Conservation (phyloP, 2,888 invertebrate genomes). For the Chrysopilus asiliformis region DNA sequence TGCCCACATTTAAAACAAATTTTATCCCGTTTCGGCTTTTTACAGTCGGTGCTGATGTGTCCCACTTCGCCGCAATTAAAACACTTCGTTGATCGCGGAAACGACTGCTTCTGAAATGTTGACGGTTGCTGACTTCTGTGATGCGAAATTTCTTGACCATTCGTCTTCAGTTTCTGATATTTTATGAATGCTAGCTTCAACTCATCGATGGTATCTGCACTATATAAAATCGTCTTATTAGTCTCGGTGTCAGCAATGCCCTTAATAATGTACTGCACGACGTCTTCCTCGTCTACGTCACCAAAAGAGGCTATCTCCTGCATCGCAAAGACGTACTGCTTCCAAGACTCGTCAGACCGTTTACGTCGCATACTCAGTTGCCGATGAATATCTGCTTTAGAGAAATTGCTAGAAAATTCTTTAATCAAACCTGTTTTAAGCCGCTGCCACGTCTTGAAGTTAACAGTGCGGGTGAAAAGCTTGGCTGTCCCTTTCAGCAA, state of each 20-base stretch:
- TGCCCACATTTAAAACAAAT: neutral
- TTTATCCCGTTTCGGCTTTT: neutral
- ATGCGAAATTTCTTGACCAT: too few relatives aligned
- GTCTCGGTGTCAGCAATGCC: neutral
- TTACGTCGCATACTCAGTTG: neutral
- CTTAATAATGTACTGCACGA: slow-evolving; percentile 1
- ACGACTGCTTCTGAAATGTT: too few relatives aligned
- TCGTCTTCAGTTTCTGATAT: too few relatives aligned
- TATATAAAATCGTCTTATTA: neutral
- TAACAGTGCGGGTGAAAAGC: neutral
- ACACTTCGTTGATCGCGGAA: too few relatives aligned
- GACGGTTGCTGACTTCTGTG: too few relatives aligned
- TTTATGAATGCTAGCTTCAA: too few relatives aligned
- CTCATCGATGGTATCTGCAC: slow-evolving; percentile 9
- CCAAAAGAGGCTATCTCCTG: slow-evolving; percentile 5
- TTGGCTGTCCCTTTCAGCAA: neutral
- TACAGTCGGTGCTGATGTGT: neutral
- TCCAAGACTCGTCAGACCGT: neutral
- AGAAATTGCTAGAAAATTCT: neutral
- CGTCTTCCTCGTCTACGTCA: neutral
- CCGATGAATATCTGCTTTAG: slow-evolving; percentile 1
- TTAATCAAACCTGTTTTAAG: neutral
- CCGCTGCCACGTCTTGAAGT: neutral
- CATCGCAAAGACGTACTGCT: slow-evolving; percentile 1
- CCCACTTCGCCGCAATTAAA: neutral